Percentiles rank a stretch among this genome's conserved stretches.
These are phyloP conservation scores for Bibio marci DNA, from an alignment of 2,888 invertebrate species.

Conservation along the genomic window DNA sequence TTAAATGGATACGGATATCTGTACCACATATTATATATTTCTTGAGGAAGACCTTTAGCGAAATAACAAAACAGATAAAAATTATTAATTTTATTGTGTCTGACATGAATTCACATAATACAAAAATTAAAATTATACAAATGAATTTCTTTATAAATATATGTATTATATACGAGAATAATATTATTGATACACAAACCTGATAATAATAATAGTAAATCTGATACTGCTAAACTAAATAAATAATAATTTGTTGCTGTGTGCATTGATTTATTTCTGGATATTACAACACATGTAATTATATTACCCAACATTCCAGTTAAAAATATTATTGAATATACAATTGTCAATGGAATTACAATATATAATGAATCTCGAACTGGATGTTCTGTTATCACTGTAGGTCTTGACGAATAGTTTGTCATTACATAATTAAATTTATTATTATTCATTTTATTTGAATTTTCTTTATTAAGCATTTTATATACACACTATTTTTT, in stretches of 20 bases:
- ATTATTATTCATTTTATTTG: too few species aligned
- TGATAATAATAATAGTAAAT: slow-evolving; percentile 55
- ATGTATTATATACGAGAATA: too few species aligned
- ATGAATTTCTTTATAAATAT: too few species aligned
- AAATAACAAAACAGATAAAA: not conserved
- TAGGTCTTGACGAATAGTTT: too few species aligned
- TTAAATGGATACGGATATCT: slow-evolving; percentile 66
- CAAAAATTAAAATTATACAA: too few species aligned
- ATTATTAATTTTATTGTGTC: too few species aligned
- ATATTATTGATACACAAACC: slow-evolving; percentile 29
- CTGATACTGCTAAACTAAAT: slow-evolving; percentile 71
- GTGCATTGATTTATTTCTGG: slow-evolving; percentile 66
- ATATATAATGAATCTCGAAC: slow-evolving; percentile 36
- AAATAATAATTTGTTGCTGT: slow-evolving; percentile 67
- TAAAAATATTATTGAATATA: slow-evolving; percentile 41
- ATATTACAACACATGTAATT: slow-evolving; percentile 69
- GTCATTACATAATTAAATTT: too few species aligned
- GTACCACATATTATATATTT: slow-evolving; percentile 62
- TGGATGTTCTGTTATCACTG: not conserved
- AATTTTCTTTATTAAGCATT: too few species aligned
- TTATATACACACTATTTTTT: too few species aligned
- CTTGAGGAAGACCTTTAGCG: slow-evolving; percentile 41
- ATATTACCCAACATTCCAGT: slow-evolving; percentile 67
- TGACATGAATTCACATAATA: too few species aligned
- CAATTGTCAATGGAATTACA: slow-evolving; percentile 48